phyloP scores from a whole-genome alignment of 2,888 invertebrate genomes.

The Xestia ashworthii region DNA sequence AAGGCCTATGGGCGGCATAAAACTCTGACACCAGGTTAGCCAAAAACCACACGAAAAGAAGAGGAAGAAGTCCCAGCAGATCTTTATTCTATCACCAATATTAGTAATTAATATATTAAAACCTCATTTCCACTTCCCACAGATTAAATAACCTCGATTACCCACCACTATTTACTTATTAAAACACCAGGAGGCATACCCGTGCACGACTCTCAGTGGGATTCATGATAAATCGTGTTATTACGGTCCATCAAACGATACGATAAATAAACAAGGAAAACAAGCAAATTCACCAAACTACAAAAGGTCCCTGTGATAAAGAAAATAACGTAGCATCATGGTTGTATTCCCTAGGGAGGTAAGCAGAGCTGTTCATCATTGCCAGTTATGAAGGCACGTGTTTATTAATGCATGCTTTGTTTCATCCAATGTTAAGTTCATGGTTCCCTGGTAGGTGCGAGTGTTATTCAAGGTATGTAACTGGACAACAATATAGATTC shows the following conservation, averaged over 20 bases:
- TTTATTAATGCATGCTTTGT: background rate
- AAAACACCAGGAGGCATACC: constrained; percentile 28
- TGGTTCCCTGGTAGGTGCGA: background rate
- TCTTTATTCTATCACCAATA: background rate
- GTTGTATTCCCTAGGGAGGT: background rate
- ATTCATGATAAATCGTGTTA: constrained; percentile 40
- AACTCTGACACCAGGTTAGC: too few species aligned
- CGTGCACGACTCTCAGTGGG: constrained; percentile 14
- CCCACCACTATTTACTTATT: constrained; percentile 22
- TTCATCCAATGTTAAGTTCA: background rate
- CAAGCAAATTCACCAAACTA: background rate
- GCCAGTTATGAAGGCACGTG: background rate
- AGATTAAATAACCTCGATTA: constrained; percentile 5
- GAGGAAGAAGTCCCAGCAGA: too few species aligned
- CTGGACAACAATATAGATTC: background rate
- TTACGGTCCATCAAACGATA: constrained; percentile 39
- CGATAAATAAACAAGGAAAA: constrained; percentile 47
- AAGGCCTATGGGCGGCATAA: too few species aligned
- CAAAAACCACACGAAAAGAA: too few species aligned
- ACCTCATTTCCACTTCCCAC: background rate
- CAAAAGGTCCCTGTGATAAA: constrained; percentile 14
- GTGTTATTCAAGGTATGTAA: background rate
- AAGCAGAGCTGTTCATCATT: background rate
- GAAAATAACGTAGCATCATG: constrained; percentile 8
- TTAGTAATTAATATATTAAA: constrained; percentile 11